Percentiles rank a stretch among this genome's conserved stretches.
phyloP scores from a whole-genome alignment of 2,888 invertebrate species.

The Himalopsyche japonica region DNA sequence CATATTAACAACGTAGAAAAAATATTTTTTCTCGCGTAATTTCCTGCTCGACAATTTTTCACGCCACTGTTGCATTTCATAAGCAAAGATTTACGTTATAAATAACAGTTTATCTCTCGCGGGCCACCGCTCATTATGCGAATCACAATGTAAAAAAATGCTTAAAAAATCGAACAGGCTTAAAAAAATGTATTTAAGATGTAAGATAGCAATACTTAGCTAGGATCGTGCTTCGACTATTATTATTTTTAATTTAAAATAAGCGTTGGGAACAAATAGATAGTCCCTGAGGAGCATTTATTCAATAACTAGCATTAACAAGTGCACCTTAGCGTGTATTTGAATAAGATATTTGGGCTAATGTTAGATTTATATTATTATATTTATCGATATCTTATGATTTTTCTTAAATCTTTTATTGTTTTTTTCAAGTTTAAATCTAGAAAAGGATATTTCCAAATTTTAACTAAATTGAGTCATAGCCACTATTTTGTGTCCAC shows the following conservation, averaged over 20 bases:
- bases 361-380: too few species aligned
- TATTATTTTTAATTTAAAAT: constrained; percentile 9
- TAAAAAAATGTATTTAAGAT: constrained; percentile 28
- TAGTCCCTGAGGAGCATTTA: background rate
- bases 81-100: constrained; percentile 27
- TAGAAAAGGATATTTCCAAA: too few species aligned
- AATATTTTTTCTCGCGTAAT: too few species aligned
- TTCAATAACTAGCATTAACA: constrained; percentile 3
- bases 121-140: constrained; percentile 33
- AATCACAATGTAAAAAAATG: constrained; percentile 24
- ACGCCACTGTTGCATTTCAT: background rate
- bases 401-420: too few species aligned
- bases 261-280: background rate
- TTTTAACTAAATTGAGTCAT: too few species aligned
- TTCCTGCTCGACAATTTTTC: too few species aligned
- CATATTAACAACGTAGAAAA: too few species aligned
- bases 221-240: constrained; percentile 15
- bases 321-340: background rate
- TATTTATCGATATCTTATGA: too few species aligned
- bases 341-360: background rate
- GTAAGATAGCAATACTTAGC: constrained; percentile 27
- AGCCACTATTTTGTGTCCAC: too few species aligned
- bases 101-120: constrained; percentile 37
- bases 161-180: constrained; percentile 13
- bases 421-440: too few species aligned